Evolutionary conservation across 2,888 invertebrate species (phyloP).

Genomic region (Corythucha ciliata): DNA sequence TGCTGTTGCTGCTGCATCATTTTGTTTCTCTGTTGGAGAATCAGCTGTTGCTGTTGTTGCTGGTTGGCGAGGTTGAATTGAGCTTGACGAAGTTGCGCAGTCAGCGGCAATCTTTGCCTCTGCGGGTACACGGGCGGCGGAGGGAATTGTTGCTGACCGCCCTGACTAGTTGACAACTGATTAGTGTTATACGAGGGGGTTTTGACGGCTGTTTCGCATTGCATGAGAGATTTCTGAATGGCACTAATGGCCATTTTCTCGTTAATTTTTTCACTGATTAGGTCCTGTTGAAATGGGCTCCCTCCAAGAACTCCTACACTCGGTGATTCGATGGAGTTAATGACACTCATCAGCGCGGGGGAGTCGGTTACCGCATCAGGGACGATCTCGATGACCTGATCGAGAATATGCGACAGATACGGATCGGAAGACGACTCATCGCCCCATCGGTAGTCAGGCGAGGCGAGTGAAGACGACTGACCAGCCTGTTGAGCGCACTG

Average conservation of each 20-base stretch:
- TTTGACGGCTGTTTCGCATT: conserved; percentile 57
- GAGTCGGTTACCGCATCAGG: conserved; percentile 47
- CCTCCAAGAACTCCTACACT: conserved; percentile 28
- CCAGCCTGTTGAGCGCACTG: conserved; percentile 40
- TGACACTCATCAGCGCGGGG: conserved; percentile 42
- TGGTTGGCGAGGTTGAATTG: conserved; percentile 33
- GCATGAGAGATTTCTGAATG: conserved; percentile 86
- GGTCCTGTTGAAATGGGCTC: conserved; percentile 39
- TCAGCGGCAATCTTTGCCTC: conserved; percentile 40
- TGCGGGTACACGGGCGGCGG: conserved; percentile 44
- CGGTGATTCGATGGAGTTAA: conserved; percentile 43
- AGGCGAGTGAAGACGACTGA: conserved; percentile 40
- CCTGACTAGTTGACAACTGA: conserved; percentile 19
- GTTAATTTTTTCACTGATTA: conserved; percentile 41
- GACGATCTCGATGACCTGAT: conserved; percentile 74
- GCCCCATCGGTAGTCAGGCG: conserved; percentile 35
- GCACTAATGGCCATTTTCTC: conserved; percentile 78
- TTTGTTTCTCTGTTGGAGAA: conserved; percentile 38
- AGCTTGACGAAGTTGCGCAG: conserved; percentile 29
- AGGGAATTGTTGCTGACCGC: conserved; percentile 42
- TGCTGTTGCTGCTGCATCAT: conserved; percentile 45
- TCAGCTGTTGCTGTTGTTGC: conserved; percentile 28
- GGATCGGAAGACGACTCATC: conserved; percentile 49
- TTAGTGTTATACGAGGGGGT: conserved; percentile 45
- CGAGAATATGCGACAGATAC: conserved; percentile 70